A percentile compares a stretch with the other conserved stretches of the same genome.
phyloP scores from a whole-genome alignment of 2,888 invertebrate species.

The Philonicus albiceps region DNA sequence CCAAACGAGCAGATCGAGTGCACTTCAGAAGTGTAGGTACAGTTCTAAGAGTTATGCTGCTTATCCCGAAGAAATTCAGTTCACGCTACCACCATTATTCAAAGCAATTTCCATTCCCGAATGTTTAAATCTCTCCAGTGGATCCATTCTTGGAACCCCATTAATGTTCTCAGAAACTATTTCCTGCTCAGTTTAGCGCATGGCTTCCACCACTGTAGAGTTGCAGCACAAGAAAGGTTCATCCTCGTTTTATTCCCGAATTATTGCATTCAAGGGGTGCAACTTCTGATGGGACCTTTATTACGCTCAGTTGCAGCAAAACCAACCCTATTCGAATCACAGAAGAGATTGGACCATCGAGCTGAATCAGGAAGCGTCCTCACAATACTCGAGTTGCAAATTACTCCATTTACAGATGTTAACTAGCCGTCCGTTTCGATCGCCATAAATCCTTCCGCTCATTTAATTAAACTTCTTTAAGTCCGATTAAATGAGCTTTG shows the following conservation, averaged over 20 bases:
- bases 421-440: background rate
- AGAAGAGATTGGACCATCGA: background rate
- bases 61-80: background rate
- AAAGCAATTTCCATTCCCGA: background rate
- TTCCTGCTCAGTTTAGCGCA: background rate
- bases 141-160: background rate
- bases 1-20: background rate
- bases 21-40: background rate
- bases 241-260: background rate
- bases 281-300: background rate
- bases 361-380: background rate
- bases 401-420: slow-evolving; percentile 3
- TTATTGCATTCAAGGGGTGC: background rate
- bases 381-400: background rate
- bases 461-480: background rate
- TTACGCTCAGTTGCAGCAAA: background rate
- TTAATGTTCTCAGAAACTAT: background rate
- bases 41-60: background rate
- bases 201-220: background rate
- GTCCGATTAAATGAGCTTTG: background rate
- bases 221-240: background rate
- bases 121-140: background rate
- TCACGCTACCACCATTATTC: background rate
- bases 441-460: background rate
- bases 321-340: background rate